Conservation (phyloP, 2,797 vertebrate genomes). For the Knipowitschia caucasica region DNA sequence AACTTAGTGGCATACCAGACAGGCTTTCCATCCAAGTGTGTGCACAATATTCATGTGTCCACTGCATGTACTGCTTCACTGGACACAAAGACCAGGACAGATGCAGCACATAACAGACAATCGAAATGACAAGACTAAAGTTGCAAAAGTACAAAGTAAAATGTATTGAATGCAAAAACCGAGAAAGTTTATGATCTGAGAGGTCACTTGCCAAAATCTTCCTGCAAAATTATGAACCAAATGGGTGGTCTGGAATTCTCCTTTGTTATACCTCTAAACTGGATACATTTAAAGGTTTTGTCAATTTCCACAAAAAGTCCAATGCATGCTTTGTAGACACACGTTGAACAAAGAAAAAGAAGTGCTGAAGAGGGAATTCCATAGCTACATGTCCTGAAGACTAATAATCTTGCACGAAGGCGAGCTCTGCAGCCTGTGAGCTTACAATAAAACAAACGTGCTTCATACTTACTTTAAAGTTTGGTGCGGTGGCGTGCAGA, state of each 20-base stretch:
- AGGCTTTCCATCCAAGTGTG: slow-evolving; percentile 10
- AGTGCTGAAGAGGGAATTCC: slow-evolving; percentile 13
- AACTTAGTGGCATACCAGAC: slow-evolving; percentile 10
- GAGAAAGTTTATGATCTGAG: no score
- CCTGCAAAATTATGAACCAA: neutral
- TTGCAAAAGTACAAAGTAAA: neutral
- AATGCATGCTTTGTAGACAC: neutral
- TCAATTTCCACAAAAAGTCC: slow-evolving; percentile 8
- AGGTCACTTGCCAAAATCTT: neutral
- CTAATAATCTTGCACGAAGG: slow-evolving; percentile 41
- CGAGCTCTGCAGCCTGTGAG: slow-evolving; percentile 10
- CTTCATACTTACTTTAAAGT: slow-evolving; percentile 52
- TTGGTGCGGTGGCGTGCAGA: slow-evolving; percentile 21
- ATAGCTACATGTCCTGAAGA: slow-evolving; percentile 12
- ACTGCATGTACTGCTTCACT: slow-evolving; percentile 20
- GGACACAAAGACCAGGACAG: neutral
- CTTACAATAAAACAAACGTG: slow-evolving; percentile 11
- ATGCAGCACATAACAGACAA: neutral
- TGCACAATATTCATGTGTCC: slow-evolving; percentile 31
- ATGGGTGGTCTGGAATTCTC: slow-evolving; percentile 1
- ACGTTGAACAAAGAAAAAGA: slow-evolving; percentile 28
- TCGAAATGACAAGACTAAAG: neutral
- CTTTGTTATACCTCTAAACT: slow-evolving; percentile 19
- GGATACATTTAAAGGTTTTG: neutral
- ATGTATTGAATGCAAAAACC: neutral